phyloP scores from a whole-genome alignment of 2,113 vertebrate species.

The Ammodytes marinus region DNA sequence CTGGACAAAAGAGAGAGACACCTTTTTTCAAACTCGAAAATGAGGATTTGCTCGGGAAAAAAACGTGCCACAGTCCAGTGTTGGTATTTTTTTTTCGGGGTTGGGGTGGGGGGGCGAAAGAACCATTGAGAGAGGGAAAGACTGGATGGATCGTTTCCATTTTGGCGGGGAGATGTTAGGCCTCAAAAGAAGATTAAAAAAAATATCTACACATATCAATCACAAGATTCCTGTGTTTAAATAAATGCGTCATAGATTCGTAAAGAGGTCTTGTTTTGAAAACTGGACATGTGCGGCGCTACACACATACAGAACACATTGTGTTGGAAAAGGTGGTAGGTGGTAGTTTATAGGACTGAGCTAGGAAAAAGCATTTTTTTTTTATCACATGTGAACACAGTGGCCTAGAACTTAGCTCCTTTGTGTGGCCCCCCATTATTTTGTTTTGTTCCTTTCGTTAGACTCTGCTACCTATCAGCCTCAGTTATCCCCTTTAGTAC shows the following conservation, averaged over 20 bases:
- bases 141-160: slow-evolving; percentile 44
- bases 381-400: slow-evolving; percentile 74
- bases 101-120: background rate
- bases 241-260: slow-evolving; percentile 76
- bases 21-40: slow-evolving; percentile 12
- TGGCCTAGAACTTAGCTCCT: slow-evolving; percentile 80
- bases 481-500: slow-evolving; percentile 63
- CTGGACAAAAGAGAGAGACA: slow-evolving; percentile 20
- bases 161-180: slow-evolving; percentile 39
- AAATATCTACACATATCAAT: slow-evolving; percentile 86
- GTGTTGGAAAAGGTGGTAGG: slow-evolving; percentile 72
- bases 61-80: slow-evolving; percentile 35
- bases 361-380: slow-evolving; percentile 66
- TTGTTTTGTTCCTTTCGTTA: slow-evolving; percentile 47
- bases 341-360: slow-evolving; percentile 55
- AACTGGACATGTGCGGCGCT: slow-evolving; percentile 69
- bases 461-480: slow-evolving; percentile 66
- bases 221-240: slow-evolving; percentile 68
- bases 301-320: slow-evolving; percentile 50
- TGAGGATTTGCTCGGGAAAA: slow-evolving; percentile 45
- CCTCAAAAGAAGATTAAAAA: slow-evolving; percentile 61
- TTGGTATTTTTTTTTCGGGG: slow-evolving; percentile 14
- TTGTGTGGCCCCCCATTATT: slow-evolving; percentile 56
- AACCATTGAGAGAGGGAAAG: slow-evolving; percentile 48
- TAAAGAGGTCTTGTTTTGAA: slow-evolving; percentile 72